Base-by-base conservation (phyloP, 2,797 vertebrate genomes). In the Typhlichthys subterraneus region DNA sequence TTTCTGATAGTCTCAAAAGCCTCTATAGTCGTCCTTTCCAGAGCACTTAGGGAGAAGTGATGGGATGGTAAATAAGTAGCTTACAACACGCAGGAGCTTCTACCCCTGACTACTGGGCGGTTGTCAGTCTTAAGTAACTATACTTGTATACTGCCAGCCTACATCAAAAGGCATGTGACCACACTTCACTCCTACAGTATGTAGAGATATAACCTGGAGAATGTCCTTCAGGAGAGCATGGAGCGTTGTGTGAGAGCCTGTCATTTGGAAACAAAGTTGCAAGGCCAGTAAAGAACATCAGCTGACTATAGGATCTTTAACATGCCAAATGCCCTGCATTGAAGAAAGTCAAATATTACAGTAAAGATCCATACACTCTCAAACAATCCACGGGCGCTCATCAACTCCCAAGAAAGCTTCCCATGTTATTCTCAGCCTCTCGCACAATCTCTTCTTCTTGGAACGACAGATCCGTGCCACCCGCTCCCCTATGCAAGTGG, bases 71-170 rank as follows among this genome's bases (percentile, higher is more conserved):
- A 90, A 88, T 88, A 88, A 90, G 87, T 84, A 75, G 83, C 89
- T 92, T 89, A 89, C 59, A 45, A 78, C 80, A 79, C 72, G 69
- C 80, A 69, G 75, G 69, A 82, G 84, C 83, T 70, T 74, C 75
- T 59, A 72, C 73, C 54, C 19, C 54, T 17, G 76, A 85, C 88
- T 82, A 83, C 62, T 67, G 73, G 78, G 75, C 77, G 75, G 81
- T 82, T 87, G 85, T 89, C 85, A 84, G 79, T 80, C 79, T 79
- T 84, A 87, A 89, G 87, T 66, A 82, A 81, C 75, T 80, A 81
- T 87, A 72, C 79, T 60, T 65, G 73, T 86, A 77, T 9, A 51
- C 77, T 66, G 38, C 56, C 1, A 79, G 81, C 77, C 59, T 85
- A 88, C 83, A 85, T 87, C 82, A 86, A 83, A 81, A 87, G 75